Evolutionary conservation across 2,797 vertebrate species (phyloP).

Genomic region (Neosilurus hyrtlii): DNA sequence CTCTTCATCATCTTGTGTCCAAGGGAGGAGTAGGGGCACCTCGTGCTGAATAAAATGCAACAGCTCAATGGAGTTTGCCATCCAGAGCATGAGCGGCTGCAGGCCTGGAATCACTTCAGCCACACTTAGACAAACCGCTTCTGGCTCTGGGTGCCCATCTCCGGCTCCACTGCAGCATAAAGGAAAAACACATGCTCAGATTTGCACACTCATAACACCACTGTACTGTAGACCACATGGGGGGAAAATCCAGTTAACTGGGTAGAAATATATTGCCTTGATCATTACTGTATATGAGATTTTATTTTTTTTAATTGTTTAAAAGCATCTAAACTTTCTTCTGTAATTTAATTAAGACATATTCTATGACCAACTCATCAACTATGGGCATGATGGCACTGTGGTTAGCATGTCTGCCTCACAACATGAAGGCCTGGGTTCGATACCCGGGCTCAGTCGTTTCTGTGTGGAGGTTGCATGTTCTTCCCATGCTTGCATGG

Average conservation of each 20-base stretch:
- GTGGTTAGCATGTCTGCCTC: too few species aligned
- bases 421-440: too few species aligned
- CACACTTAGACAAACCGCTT: conserved; percentile 54
- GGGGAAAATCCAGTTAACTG: not conserved
- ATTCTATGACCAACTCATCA: too few species aligned
- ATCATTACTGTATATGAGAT: not conserved
- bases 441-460: too few species aligned
- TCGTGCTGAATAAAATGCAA: conserved; percentile 78
- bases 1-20: conserved; percentile 57
- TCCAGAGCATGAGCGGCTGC: conserved; percentile 74
- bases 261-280: not conserved
- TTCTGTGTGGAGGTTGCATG: too few species aligned
- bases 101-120: conserved; percentile 70
- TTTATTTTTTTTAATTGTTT: not conserved
- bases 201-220: not conserved
- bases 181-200: not conserved
- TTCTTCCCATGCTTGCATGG: too few species aligned
- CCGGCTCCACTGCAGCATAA: conserved; percentile 49
- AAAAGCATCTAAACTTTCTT: not conserved
- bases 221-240: not conserved
- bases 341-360: not conserved
- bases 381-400: too few species aligned
- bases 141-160: conserved; percentile 45
- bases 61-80: conserved; percentile 79
- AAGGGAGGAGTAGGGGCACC: conserved; percentile 74